A percentile compares a stretch with the other conserved stretches of the same genome.
phyloP scores from a whole-genome alignment of 2,113 vertebrate species.

The Rhineura floridana region DNA sequence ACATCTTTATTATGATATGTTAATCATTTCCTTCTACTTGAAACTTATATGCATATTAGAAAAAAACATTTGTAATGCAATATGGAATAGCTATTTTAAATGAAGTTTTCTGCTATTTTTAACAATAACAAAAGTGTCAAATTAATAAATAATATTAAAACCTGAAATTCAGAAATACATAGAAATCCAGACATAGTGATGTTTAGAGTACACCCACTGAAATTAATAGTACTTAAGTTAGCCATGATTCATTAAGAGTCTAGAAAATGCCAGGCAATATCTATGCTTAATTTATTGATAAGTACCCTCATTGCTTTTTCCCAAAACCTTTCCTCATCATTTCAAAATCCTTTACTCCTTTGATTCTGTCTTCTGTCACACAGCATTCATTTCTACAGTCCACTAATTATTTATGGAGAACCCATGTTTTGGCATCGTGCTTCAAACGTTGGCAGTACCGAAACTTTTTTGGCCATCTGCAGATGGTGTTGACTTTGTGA shows the following conservation, averaged over 20 bases:
- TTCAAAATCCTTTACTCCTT: not conserved
- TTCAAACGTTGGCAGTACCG: slow-evolving; percentile 16
- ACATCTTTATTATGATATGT: no score
- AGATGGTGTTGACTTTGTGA: slow-evolving; percentile 15
- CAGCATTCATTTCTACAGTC: not conserved
- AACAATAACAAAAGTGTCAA: not conserved
- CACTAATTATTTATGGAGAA: accelerated
- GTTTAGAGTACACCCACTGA: not conserved
- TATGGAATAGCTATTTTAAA: not conserved
- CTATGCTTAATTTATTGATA: slow-evolving; percentile 1
- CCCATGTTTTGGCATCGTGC: slow-evolving; percentile 28
- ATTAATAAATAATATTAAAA: not conserved
- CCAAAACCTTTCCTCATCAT: not conserved
- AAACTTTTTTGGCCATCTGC: slow-evolving; percentile 2
- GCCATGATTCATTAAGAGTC: not conserved
- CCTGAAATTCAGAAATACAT: not conserved
- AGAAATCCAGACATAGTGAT: not conserved
- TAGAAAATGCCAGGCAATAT: not conserved
- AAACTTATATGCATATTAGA: no score
- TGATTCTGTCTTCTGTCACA: not conserved
- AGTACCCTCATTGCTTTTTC: not conserved
- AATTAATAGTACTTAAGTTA: not conserved
- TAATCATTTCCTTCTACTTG: no score
- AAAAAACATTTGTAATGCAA: not conserved
- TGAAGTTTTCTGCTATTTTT: not conserved